Percentiles rank a stretch among this genome's conserved stretches.
These are phyloP conservation scores for Netta rufina DNA, from an alignment of 2,797 vertebrate genomes.

Conservation along the genomic window DNA sequence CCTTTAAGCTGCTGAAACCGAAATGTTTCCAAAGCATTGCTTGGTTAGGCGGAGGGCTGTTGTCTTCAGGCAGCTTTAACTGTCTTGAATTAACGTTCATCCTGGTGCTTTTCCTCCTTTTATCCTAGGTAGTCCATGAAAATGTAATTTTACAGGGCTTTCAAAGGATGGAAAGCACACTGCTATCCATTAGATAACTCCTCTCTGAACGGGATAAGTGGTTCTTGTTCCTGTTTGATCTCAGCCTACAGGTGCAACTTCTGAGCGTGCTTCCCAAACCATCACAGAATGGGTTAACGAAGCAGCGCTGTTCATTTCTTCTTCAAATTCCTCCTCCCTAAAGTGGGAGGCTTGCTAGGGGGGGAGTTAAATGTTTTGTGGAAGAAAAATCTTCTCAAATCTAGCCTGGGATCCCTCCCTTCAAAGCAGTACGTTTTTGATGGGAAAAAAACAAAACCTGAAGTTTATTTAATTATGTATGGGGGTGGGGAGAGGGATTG, in stretches of 20 bases:
- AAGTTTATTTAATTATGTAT: not conserved
- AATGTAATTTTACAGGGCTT: not conserved
- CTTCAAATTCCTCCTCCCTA: not conserved
- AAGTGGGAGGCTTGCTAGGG: not conserved
- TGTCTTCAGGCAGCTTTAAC: not conserved
- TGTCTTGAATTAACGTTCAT: not conserved
- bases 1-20: not conserved
- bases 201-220: not conserved
- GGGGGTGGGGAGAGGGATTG: not conserved
- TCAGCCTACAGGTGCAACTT: not conserved
- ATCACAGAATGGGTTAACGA: not conserved
- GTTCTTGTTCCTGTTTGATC: not conserved
- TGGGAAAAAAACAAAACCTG: not conserved
- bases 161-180: not conserved
- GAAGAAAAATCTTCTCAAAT: not conserved
- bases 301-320: not conserved
- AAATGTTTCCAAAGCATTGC: not conserved
- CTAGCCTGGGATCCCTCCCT: not conserved
- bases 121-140: not conserved
- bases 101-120: not conserved
- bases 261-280: not conserved
- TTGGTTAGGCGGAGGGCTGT: not conserved
- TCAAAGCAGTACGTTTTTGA: not conserved
- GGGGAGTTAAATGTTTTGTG: not conserved
- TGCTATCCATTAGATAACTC: not conserved